Base-by-base conservation (phyloP, 1,140 invertebrate genomes). In the Drosophila asahinai region DNA sequence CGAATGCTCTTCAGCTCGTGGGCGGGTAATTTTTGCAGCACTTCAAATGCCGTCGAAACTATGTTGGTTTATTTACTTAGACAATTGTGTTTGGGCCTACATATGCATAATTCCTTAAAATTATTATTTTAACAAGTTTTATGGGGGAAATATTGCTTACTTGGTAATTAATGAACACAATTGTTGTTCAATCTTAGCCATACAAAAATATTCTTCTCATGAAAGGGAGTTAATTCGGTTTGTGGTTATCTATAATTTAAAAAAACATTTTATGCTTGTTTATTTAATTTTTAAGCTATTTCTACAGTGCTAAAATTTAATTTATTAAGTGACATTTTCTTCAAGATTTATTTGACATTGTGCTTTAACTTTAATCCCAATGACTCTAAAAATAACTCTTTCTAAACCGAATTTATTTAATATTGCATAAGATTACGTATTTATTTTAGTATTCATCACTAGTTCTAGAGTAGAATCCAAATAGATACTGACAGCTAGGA, bases 1-100 rank as follows among this genome's bases (percentile, higher is more conserved):
- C 38, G 40, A 73, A 73, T 72, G 47, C 70, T 74, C 71, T 73
- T 61, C 47, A 73, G 52, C 5, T 71, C 49, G 67, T 71, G 67
- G 67, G 67, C 27, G 67, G 40, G 49, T 57, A 48, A 57, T 68
- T 68, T 57, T 66, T 66, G 67, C 67, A 68, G 40, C 67, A 71
- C 49, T 71, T 57, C 64, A 48, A 45, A 38, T 27, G 48, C 48
- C 27, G 22, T 67, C 64, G 5, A 70, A 68, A 22, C 63, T 15
- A 25, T 22, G 51, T 43, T 17, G 22, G 36, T 57, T 57, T 68
- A 64, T 71, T 71, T 68, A 38, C 47, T 67, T 40, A 25, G 36
- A 19, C 17, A 15, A 66, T 66, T 66, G 45, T 49, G 11, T 64
- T 43, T 25, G 33, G 17, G 38, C 25, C 40, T 11, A 48, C 63